phyloP scores from a whole-genome alignment of 2,113 vertebrate species.

The Plecotus auritus region DNA sequence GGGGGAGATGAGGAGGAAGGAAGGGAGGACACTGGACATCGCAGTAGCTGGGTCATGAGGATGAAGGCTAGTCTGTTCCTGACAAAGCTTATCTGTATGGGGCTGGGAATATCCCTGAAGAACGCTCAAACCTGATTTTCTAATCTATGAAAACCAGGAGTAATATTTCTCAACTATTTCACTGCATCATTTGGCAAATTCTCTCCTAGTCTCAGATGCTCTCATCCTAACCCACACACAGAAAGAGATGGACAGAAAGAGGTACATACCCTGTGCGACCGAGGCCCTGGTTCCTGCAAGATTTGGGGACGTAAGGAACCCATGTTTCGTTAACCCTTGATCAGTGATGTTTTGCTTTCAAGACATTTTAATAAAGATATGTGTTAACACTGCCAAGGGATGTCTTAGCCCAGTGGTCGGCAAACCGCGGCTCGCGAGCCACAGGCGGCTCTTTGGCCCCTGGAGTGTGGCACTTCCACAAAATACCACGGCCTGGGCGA shows the following conservation, averaged over 20 bases:
- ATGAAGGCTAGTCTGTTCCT: neutral
- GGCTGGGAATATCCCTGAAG: neutral
- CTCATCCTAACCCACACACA: neutral
- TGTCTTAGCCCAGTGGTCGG: too few relatives aligned
- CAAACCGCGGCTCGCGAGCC: too few relatives aligned
- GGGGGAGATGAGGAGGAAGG: too few relatives aligned
- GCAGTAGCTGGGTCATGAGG: neutral
- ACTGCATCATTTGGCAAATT: neutral
- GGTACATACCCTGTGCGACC: neutral
- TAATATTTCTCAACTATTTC: neutral
- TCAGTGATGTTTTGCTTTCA: neutral
- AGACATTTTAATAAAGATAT: slow-evolving; percentile 26
- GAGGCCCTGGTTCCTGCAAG: neutral
- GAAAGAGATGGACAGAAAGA: neutral
- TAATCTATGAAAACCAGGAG: neutral
- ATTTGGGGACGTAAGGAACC: neutral
- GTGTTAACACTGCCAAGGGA: slow-evolving; percentile 17
- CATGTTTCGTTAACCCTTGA: neutral
- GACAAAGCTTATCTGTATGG: neutral
- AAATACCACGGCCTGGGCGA: too few relatives aligned
- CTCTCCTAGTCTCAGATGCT: neutral
- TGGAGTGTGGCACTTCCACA: too few relatives aligned
- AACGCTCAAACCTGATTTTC: neutral
- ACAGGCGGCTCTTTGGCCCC: too few relatives aligned
- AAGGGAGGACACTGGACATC: neutral